Evolutionary conservation across 2,888 invertebrate genomes (phyloP).

Genomic region (Sussaba pulchella): DNA sequence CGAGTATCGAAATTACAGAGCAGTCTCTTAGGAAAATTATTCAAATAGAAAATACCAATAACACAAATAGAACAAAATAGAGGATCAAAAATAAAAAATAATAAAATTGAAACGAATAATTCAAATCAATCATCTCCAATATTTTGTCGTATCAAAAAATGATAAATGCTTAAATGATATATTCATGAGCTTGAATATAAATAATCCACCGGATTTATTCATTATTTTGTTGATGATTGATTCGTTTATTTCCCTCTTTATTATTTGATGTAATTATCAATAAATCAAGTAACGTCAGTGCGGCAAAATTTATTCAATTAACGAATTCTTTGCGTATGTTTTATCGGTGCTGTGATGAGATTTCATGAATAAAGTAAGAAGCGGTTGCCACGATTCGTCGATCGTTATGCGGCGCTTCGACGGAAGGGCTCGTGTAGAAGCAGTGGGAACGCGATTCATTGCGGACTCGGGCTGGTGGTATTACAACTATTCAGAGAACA

Average conservation of each 20-base stretch:
- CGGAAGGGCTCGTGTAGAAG: neutral
- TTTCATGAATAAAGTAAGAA: constrained; percentile 11
- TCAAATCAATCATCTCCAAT: too few species aligned
- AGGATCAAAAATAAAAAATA: too few species aligned
- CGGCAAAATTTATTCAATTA: constrained; percentile 4
- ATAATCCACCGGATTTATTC: too few species aligned
- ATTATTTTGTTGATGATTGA: too few species aligned
- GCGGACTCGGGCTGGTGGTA: constrained; percentile 2
- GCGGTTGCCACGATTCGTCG: constrained; percentile 1
- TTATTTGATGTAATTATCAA: neutral
- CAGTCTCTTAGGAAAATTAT: too few species aligned
- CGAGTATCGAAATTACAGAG: neutral
- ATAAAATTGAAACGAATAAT: too few species aligned
- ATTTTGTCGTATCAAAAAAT: too few species aligned
- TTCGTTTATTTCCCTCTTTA: too few species aligned
- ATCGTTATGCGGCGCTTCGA: neutral
- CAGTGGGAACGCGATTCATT: constrained; percentile 23
- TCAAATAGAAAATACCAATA: too few species aligned
- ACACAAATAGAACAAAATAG: too few species aligned
- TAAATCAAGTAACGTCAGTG: neutral
- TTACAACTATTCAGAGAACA: constrained; percentile 22
- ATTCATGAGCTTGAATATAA: too few species aligned
- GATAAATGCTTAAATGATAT: too few species aligned
- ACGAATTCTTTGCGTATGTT: neutral
- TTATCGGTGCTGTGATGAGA: neutral